Evolutionary conservation across 2,113 vertebrate species (phyloP).

Genomic region (Psilopsiagon aymara): DNA sequence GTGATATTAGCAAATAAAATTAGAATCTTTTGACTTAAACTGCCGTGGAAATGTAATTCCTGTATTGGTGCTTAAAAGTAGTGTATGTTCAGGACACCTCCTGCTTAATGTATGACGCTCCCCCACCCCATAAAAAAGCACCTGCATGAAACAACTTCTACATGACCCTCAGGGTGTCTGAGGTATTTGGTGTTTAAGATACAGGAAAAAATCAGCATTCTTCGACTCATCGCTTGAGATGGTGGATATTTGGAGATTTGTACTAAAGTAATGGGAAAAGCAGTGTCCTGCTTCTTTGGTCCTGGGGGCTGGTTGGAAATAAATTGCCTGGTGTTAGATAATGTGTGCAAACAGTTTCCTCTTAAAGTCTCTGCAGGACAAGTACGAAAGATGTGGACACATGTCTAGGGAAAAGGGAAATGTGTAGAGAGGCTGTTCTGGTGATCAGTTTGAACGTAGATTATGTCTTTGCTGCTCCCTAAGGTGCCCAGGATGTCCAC

Average conservation of each 20-base stretch:
- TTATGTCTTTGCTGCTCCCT: not conserved
- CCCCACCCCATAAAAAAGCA: not conserved
- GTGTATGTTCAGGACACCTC: not conserved
- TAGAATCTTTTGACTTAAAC: not conserved
- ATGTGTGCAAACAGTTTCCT: not conserved
- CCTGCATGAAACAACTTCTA: not conserved
- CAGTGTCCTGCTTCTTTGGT: not conserved
- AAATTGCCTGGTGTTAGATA: not conserved
- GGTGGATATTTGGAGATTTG: fast-evolving
- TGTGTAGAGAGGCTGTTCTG: fast-evolving
- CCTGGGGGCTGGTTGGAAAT: not conserved
- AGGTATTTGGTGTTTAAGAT: not conserved
- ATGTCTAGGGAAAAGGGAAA: not conserved
- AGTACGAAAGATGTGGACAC: fast-evolving
- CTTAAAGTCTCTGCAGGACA: fast-evolving
- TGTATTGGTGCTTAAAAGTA: not conserved
- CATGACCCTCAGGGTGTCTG: not conserved
- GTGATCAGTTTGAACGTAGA: not conserved
- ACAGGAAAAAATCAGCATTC: not conserved
- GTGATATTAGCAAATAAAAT: not conserved
- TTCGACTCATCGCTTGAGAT: not conserved
- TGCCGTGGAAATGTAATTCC: not conserved
- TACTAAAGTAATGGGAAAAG: not conserved
- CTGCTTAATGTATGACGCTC: not conserved
- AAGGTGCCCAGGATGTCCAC: not conserved